Evolutionary conservation across 1,140 invertebrate species (phyloP).

Genomic region (Habropoda laboriosa): DNA sequence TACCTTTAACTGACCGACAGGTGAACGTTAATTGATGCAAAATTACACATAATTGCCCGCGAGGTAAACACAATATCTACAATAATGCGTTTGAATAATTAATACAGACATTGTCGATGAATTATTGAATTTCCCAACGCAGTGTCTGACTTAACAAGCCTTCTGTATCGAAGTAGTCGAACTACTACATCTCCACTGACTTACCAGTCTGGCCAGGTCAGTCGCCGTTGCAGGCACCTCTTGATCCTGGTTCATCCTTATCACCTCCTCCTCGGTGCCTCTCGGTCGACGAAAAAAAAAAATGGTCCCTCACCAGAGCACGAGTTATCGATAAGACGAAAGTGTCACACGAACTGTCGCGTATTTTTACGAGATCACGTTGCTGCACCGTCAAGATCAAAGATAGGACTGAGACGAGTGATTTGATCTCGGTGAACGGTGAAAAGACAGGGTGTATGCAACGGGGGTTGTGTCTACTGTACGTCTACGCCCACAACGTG

Average conservation of each 20-base stretch:
- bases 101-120: too few species aligned
- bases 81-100: too few species aligned
- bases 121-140: too few species aligned
- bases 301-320: constrained; percentile 57
- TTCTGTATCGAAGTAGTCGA: too few species aligned
- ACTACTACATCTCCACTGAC: constrained; percentile 10
- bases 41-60: too few species aligned
- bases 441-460: constrained; percentile 56
- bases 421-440: constrained; percentile 69
- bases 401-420: constrained; percentile 68
- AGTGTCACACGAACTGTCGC: constrained; percentile 23
- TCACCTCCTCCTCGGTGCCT: not conserved
- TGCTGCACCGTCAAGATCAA: constrained; percentile 58
- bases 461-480: constrained; percentile 69
- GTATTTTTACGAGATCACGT: constrained; percentile 25
- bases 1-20: too few species aligned
- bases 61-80: too few species aligned
- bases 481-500: constrained; percentile 72
- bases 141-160: too few species aligned
- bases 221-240: constrained; percentile 61
- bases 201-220: constrained; percentile 64
- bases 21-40: too few species aligned
- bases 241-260: constrained; percentile 59
- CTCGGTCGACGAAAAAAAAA: too few species aligned
- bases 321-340: constrained; percentile 9